Evolutionary conservation across 2,113 vertebrate species (phyloP).

Genomic region (Pionites leucogaster): DNA sequence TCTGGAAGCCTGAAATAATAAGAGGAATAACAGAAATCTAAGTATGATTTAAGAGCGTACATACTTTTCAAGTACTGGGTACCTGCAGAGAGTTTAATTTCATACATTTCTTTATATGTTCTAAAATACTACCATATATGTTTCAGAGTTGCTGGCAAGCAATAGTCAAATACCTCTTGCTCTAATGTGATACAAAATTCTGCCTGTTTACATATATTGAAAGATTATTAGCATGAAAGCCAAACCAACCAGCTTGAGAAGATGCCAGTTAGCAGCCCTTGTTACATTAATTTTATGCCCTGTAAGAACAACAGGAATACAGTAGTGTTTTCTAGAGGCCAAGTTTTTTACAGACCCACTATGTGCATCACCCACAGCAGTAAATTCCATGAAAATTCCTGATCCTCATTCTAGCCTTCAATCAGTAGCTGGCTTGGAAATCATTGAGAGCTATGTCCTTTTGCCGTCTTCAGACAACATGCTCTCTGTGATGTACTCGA

Average conservation of each 20-base stretch:
- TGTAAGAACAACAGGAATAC: background rate
- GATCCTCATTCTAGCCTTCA: background rate
- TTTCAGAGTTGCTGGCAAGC: background rate
- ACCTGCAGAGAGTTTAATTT: background rate
- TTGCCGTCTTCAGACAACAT: background rate
- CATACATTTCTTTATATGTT: background rate
- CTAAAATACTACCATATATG: background rate
- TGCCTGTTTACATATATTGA: background rate
- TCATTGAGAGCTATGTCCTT: rapidly evolving
- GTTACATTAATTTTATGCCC: background rate
- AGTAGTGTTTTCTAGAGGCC: background rate
- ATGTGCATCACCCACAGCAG: background rate
- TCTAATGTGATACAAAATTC: background rate
- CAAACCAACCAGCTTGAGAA: background rate
- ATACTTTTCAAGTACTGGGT: background rate
- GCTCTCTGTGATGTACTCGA: background rate
- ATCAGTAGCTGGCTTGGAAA: background rate
- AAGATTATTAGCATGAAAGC: background rate
- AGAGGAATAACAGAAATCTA: background rate
- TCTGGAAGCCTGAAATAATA: conserved; percentile 24
- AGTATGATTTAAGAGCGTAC: background rate
- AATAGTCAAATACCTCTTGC: background rate
- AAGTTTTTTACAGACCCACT: background rate
- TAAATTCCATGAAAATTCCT: background rate
- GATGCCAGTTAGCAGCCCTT: background rate